phyloP scores from a whole-genome alignment of 2,113 vertebrate species.

The Polyodon spathula region DNA sequence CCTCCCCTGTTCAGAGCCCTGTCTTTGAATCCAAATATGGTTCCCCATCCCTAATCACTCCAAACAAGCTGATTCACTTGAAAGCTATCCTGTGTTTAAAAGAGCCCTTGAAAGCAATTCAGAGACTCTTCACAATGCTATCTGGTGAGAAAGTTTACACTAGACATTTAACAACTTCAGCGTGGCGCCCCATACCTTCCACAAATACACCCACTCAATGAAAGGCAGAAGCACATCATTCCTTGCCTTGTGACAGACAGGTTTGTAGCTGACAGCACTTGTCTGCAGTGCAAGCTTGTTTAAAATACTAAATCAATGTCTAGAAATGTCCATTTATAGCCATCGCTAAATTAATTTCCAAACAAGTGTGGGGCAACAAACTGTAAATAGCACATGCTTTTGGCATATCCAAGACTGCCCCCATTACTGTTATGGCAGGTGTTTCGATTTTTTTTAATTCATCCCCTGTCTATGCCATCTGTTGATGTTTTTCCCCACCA shows the following conservation, averaged over 20 bases:
- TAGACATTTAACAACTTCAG: slow-evolving; percentile 45
- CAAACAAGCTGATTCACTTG: slow-evolving; percentile 41
- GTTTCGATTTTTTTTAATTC: slow-evolving; percentile 35
- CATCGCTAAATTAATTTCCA: no score
- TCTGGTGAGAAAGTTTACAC: slow-evolving; percentile 50
- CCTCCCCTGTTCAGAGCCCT: background rate
- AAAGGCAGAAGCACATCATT: slow-evolving; percentile 36
- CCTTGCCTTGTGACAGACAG: slow-evolving; percentile 36
- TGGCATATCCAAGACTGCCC: no score
- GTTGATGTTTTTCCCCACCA: slow-evolving; percentile 26
- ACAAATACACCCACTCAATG: slow-evolving; percentile 31
- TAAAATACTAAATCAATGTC: no score
- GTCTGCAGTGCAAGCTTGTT: no score
- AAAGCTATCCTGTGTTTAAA: slow-evolving; percentile 54
- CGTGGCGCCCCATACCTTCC: slow-evolving; percentile 39
- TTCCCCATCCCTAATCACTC: slow-evolving; percentile 34
- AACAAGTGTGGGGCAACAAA: no score
- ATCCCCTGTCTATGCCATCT: slow-evolving; percentile 26
- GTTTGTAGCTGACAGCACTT: no score
- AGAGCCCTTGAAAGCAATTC: slow-evolving; percentile 59
- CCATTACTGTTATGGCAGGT: slow-evolving; percentile 21
- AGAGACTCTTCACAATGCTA: slow-evolving; percentile 62
- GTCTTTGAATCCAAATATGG: slow-evolving; percentile 38
- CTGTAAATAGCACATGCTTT: no score
- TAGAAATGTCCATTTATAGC: no score